phyloP scores from a whole-genome alignment of 2,888 invertebrate species.

The Caenorhabditis drosophilae region DNA sequence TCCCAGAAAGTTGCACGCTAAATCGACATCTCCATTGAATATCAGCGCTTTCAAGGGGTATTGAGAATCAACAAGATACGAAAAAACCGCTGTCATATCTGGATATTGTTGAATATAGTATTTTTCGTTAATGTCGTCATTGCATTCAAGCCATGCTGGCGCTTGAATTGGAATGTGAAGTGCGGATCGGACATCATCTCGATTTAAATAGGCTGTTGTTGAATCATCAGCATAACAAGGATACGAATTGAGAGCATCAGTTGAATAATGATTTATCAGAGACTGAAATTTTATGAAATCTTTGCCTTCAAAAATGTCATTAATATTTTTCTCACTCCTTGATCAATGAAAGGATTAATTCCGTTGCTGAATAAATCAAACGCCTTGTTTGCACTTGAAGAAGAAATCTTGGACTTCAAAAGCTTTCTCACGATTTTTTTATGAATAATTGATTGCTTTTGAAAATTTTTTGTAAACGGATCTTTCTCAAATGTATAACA shows the following conservation, averaged over 20 bases:
- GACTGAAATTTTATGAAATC: too few species aligned
- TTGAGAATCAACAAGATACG: constrained; percentile 39
- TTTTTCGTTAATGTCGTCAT: constrained; percentile 51
- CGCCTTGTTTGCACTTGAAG: constrained; percentile 7
- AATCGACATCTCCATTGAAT: constrained; percentile 64
- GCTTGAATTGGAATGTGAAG: constrained; percentile 51
- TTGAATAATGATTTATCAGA: constrained; percentile 42
- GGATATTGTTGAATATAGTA: constrained; percentile 57
- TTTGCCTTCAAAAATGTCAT: too few species aligned
- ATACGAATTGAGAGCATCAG: constrained; percentile 48
- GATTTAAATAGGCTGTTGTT: constrained; percentile 41
- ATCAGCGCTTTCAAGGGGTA: constrained; percentile 52
- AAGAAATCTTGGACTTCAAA: constrained; percentile 16
- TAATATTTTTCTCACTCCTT: constrained; percentile 47
- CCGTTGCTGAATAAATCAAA: constrained; percentile 40
- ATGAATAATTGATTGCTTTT: constrained; percentile 12
- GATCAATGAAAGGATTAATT: constrained; percentile 49
- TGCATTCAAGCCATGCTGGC: constrained; percentile 49
- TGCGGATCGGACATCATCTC: constrained; percentile 39
- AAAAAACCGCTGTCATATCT: constrained; percentile 59
- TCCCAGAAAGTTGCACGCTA: constrained; percentile 61
- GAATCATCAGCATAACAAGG: constrained; percentile 49
- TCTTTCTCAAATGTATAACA: constrained; percentile 45
- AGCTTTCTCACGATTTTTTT: constrained; percentile 30
- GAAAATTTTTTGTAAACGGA: constrained; percentile 10